These are phyloP conservation scores for Carcina quercana DNA, from an alignment of 2,888 invertebrate species.

Conservation along the genomic window DNA sequence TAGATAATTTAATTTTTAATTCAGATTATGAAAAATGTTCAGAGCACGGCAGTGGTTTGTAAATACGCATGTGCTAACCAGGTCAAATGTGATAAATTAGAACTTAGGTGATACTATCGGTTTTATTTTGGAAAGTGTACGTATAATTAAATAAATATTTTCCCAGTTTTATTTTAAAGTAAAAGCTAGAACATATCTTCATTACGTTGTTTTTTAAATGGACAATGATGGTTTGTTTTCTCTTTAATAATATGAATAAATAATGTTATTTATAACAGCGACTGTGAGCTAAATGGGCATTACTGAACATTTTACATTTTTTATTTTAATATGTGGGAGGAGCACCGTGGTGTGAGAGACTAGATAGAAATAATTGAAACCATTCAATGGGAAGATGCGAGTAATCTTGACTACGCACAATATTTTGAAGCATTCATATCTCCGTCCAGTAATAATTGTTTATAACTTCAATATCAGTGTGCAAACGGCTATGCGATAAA, in stretches of 20 bases:
- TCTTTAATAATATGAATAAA: slow-evolving; percentile 20
- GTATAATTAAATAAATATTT: slow-evolving; percentile 17
- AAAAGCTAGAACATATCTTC: slow-evolving; percentile 27
- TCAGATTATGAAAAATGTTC: slow-evolving; percentile 48
- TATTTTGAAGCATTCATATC: slow-evolving; percentile 49
- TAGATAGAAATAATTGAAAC: slow-evolving; percentile 5
- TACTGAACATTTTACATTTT: slow-evolving; percentile 41
- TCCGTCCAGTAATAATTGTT: slow-evolving; percentile 60
- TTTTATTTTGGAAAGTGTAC: slow-evolving; percentile 22
- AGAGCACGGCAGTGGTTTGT: slow-evolving; percentile 55
- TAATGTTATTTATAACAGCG: slow-evolving; percentile 26
- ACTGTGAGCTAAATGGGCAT: slow-evolving; percentile 56
- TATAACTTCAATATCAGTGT: slow-evolving; percentile 33
- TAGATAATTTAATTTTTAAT: slow-evolving; percentile 52
- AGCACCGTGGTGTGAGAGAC: slow-evolving; percentile 23
- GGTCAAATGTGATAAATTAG: slow-evolving; percentile 71
- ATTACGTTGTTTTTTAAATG: slow-evolving; percentile 20
- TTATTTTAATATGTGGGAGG: slow-evolving; percentile 30
- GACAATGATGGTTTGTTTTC: slow-evolving; percentile 13
- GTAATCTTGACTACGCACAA: slow-evolving; percentile 44
- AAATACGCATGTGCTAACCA: slow-evolving; percentile 59
- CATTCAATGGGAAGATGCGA: neutral
- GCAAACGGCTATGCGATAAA: too few species aligned
- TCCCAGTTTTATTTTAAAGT: slow-evolving; percentile 24
- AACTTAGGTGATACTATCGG: slow-evolving; percentile 47